phyloP scores from a whole-genome alignment of 2,113 vertebrate species.

The Oreochromis spilurus region DNA sequence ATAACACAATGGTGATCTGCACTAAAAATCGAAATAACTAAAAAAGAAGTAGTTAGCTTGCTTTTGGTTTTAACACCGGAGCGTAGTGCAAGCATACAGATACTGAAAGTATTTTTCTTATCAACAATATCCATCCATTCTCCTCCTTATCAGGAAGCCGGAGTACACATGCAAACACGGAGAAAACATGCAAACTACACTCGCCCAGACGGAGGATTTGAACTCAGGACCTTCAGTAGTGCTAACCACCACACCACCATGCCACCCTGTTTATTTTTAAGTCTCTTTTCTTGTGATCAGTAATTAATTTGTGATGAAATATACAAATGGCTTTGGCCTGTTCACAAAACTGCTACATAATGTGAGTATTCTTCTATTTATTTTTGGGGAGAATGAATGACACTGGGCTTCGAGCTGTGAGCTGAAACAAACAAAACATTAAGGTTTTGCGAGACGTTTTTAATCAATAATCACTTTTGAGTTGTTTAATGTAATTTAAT shows the following conservation, averaged over 20 bases:
- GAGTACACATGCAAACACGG: not conserved
- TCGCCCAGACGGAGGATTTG: not conserved
- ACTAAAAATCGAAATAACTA: not conserved
- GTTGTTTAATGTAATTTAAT: not conserved
- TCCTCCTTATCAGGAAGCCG: not conserved
- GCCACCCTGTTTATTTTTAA: not conserved
- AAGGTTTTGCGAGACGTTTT: accelerated
- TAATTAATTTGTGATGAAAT: not conserved
- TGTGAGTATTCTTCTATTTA: not conserved
- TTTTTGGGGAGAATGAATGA: accelerated
- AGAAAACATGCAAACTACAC: not conserved
- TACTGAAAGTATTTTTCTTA: not conserved
- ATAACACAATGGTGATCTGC: not conserved
- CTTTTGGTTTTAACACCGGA: not conserved
- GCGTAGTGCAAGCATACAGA: not conserved
- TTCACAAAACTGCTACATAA: not conserved
- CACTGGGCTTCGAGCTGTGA: not conserved
- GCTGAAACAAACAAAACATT: not conserved
- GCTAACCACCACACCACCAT: not conserved
- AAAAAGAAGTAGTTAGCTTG: not conserved
- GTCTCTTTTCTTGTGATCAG: not conserved
- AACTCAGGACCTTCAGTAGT: not conserved
- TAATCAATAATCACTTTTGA: accelerated
- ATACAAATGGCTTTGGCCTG: not conserved
- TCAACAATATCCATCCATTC: not conserved